These are phyloP conservation scores for Stercorarius parasiticus DNA, from an alignment of 2,113 vertebrate species.

Conservation along the genomic window DNA sequence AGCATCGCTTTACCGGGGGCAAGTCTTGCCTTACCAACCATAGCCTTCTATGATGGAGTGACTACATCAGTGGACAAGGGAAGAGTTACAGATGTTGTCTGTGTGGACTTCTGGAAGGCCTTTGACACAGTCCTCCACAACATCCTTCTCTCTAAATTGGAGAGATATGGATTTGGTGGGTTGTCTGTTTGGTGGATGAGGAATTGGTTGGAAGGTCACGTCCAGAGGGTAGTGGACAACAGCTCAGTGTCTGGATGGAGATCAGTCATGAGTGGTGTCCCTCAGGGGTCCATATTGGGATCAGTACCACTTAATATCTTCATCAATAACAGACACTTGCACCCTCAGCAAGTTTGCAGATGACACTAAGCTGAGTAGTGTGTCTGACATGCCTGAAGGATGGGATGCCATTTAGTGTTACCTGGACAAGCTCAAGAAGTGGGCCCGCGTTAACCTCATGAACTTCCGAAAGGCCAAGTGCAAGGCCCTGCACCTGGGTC, in stretches of 20 bases:
- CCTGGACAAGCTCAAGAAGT: background rate
- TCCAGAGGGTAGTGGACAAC: background rate
- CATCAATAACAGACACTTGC: background rate
- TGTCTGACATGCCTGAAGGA: background rate
- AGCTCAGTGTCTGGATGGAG: background rate
- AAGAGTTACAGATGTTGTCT: background rate
- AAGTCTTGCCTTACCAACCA: background rate
- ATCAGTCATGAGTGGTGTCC: background rate
- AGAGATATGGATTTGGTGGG: background rate
- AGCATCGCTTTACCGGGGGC: background rate
- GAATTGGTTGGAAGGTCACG: fast-evolving
- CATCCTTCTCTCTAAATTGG: background rate
- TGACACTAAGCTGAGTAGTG: too few relatives aligned
- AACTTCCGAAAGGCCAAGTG: background rate
- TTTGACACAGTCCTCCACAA: background rate
- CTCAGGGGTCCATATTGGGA: background rate
- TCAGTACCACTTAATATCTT: background rate
- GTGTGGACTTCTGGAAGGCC: background rate
- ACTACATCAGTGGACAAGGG: background rate
- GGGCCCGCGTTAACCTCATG: background rate
- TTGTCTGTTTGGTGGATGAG: background rate
- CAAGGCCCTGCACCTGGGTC: too few relatives aligned
- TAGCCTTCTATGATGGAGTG: background rate
- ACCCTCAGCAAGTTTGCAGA: background rate
- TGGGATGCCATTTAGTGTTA: background rate